Evolutionary conservation across 2,888 invertebrate genomes (phyloP).

Genomic region (Sturmia bella): DNA sequence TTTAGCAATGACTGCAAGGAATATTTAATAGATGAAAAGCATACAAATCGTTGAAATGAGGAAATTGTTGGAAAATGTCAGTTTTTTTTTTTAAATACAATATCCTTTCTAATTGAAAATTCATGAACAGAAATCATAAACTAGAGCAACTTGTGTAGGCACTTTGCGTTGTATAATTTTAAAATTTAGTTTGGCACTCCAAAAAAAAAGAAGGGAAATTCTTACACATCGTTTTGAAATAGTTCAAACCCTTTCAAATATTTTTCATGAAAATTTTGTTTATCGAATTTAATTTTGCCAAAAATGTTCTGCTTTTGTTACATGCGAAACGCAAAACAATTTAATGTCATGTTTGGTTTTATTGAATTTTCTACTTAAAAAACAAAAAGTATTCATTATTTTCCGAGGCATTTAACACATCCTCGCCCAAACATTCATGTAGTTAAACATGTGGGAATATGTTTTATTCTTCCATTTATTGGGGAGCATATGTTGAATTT

Average conservation of each 20-base stretch:
- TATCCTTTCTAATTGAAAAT: not conserved
- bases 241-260: too few species aligned
- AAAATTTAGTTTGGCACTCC: too few species aligned
- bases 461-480: slow-evolving; percentile 40
- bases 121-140: too few species aligned
- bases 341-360: slow-evolving; percentile 25
- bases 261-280: slow-evolving; percentile 3
- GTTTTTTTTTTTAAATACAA: too few species aligned
- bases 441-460: slow-evolving; percentile 43
- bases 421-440: slow-evolving; percentile 22
- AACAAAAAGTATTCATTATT: slow-evolving; percentile 54
- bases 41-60: not conserved
- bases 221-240: too few species aligned
- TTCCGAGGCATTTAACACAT: slow-evolving; percentile 56
- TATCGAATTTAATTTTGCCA: slow-evolving; percentile 36
- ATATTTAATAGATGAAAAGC: slow-evolving; percentile 3
- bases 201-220: too few species aligned
- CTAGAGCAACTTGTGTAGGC: too few species aligned
- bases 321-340: slow-evolving; percentile 34
- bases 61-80: slow-evolving; percentile 4
- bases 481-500: slow-evolving; percentile 50
- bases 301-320: slow-evolving; percentile 10
- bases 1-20: not conserved
- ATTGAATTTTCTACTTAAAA: slow-evolving; percentile 46
- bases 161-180: too few species aligned